Percentiles rank a stretch among this genome's conserved stretches.
phyloP scores from a whole-genome alignment of 2,797 vertebrate genomes.

The Acipenser oxyrinchus region DNA sequence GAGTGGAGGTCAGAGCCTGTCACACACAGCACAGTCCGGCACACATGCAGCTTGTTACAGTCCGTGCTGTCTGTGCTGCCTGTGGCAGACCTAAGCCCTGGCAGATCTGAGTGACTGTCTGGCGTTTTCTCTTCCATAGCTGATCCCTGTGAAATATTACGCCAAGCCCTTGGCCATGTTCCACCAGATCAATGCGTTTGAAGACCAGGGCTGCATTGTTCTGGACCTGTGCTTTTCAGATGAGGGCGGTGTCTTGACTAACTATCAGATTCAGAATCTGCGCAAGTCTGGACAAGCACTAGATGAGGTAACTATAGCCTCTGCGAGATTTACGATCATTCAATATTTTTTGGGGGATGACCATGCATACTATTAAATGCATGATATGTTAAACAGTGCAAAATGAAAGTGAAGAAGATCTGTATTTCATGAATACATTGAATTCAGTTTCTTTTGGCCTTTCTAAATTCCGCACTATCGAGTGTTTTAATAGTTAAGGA shows the following conservation, averaged over 20 bases:
- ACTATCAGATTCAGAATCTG: conserved; percentile 76
- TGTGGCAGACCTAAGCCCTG: background rate
- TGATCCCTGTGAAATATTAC: conserved; percentile 54
- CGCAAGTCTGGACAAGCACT: conserved; percentile 66
- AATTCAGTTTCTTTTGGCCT: background rate
- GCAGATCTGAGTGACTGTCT: background rate
- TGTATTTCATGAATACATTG: too few relatives aligned
- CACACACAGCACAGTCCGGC: background rate
- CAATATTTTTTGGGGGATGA: background rate
- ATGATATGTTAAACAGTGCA: background rate
- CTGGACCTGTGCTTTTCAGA: conserved; percentile 82
- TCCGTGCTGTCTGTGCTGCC: background rate
- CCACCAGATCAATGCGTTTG: conserved; percentile 93
- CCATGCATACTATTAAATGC: background rate
- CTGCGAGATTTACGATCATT: too few relatives aligned
- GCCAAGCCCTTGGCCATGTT: conserved; percentile 65
- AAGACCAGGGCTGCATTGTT: conserved; percentile 76
- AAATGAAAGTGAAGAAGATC: too few relatives aligned
- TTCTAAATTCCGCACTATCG: background rate
- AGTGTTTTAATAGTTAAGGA: background rate
- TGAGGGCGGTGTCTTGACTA: conserved; percentile 56
- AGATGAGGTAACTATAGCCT: conserved; percentile 36
- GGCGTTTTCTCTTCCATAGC: conserved; percentile 39
- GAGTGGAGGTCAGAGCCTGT: background rate
- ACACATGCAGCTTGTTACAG: background rate